Base-by-base conservation (phyloP, 2,888 invertebrate species). In the Trachelus iudaicus region DNA sequence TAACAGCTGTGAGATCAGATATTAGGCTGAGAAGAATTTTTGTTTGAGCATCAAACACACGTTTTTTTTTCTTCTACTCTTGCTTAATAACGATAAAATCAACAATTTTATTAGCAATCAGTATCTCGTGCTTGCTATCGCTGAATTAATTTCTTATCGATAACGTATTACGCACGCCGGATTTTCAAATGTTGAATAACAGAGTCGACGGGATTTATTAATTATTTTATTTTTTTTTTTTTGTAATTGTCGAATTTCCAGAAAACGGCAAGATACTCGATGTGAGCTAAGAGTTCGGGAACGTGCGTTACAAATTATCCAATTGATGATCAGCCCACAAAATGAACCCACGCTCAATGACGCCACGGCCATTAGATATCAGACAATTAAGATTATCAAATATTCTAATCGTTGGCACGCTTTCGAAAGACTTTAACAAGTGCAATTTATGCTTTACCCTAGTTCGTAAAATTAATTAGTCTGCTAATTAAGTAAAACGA, bases 301-400 rank as follows among this genome's bases (percentile, higher is more conserved):
- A 89, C 88, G 85, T 83, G 78, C 74, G 73, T 83, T 77, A 83
- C 83, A 84, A 84, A 86, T 87, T 86, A 85, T 86, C 86, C 87
- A 89, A 87, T 89, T 84, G 87, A 86, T 80, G 79, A 82, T 73
- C 84, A 81, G 79, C 87, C 87, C 82, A 87, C 84, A 85, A 89
- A 87, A 87, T 84, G 82, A 82, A 79, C 88, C 87, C 83, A 89
- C 89, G 83, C 83, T 77, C 82, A 79, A 15, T 79, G 76, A 79
- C 76, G 73, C 76, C 76, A 79, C 76, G 68, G 30, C 15, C 0
- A 15, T 40, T 40, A 6, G 15, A 40, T 40, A 40, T 40, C 15
- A 15, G 1, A 6, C 40, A 40, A 40, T 40, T 40, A 40, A 15
- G 2, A 40, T 40, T 6, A 40, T 40, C 40, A 40, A 40, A 40